These are phyloP conservation scores for Piscicola geometra DNA, from an alignment of 2,888 invertebrate species.

Conservation along the genomic window DNA sequence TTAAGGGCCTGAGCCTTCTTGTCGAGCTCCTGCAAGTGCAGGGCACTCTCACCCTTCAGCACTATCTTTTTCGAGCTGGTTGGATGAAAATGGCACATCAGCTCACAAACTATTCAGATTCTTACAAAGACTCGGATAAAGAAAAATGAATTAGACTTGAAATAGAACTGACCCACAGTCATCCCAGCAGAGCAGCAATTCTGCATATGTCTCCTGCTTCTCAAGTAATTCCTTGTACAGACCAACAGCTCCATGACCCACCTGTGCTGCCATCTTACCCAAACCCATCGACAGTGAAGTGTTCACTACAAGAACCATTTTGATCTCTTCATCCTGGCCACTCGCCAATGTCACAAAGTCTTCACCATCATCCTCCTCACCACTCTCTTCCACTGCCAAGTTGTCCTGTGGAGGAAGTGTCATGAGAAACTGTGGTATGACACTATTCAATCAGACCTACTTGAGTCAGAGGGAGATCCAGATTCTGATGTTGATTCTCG, in stretches of 20 bases:
- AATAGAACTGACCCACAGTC: constrained; percentile 53
- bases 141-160: neutral
- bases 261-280: constrained; percentile 60
- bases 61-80: constrained; percentile 58
- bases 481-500: constrained; percentile 57
- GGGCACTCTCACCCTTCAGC: constrained; percentile 56
- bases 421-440: neutral
- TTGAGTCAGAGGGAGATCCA: constrained; percentile 47
- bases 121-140: neutral
- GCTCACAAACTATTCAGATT: neutral
- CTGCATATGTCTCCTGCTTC: constrained; percentile 53
- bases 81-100: neutral
- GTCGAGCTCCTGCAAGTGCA: constrained; percentile 56
- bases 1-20: constrained; percentile 54
- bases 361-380: constrained; percentile 4
- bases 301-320: constrained; percentile 67
- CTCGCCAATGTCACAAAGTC: constrained; percentile 45
- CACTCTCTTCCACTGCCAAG: constrained; percentile 12
- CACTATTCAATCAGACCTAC: neutral
- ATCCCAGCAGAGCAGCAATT: constrained; percentile 56
- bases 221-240: constrained; percentile 59
- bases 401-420: constrained; percentile 28
- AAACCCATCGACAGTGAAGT: constrained; percentile 63
- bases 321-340: constrained; percentile 56
- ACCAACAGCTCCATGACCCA: constrained; percentile 63